Base-by-base conservation (phyloP, 1,140 invertebrate genomes). In the Mamestra configurata region DNA sequence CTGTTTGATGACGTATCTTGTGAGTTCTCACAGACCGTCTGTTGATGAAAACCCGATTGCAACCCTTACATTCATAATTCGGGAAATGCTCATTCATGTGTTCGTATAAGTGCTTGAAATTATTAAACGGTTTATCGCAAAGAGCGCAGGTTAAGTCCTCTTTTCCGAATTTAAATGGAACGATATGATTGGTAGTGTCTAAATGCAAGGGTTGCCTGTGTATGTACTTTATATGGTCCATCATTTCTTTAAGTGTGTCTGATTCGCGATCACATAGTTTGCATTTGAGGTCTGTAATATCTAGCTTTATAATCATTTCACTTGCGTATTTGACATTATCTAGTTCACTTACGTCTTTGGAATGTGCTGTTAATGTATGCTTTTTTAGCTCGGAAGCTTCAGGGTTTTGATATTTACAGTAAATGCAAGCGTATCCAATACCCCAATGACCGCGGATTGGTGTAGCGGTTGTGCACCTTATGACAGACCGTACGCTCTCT, bases 41-140 rank as follows among this genome's bases (percentile, higher is more conserved):
- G 18, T 76, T 76, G 0, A 76, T 64, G 7, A 76, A 76, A 2
- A 20, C 13, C n/a, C 57, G 18, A 78, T 77, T 76, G 55, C 87
- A 89, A 18, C 79, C 66, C 2, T 79, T 46, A 71, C 87, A 88
- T 18, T 71, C 71, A 51, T 82, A 83, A 10, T 86, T 87, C 4
- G 55, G 73, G 57, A 79, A 87, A 68, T 88, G 87, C 3, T 79
- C 75, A 4, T 46, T 81, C 83, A 85, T 88, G 49, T 88, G 87
- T 8, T 72, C 61, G 7, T 20, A 27, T 24, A 83, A 40, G 20
- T 51, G 27, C 37, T 81, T 80, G 31, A 85, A 83, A 57, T 35
- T n/a, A 8, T 61, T 11, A 13, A 83, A 83, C 31, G 40, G 22
- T 31, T 77, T 37, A 0, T 24, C 13, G 22, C 83, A 85, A 7